phyloP scores from a whole-genome alignment of 2,888 invertebrate genomes.

The Eudemis profundana region DNA sequence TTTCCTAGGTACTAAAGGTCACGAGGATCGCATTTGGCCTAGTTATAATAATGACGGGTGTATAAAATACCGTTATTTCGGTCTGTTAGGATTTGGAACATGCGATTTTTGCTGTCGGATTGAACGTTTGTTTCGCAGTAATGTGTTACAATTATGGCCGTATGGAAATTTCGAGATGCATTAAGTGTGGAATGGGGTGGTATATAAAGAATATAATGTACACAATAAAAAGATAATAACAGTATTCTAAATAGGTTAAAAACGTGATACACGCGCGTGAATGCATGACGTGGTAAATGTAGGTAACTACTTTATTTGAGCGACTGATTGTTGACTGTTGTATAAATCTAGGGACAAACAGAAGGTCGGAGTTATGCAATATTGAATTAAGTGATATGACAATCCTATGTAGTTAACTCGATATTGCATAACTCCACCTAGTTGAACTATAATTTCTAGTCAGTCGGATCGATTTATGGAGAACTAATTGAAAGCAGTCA shows the following conservation, averaged over 20 bases:
- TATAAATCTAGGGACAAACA: too few species aligned
- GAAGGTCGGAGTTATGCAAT: too few species aligned
- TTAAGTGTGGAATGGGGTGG: slow-evolving; percentile 20
- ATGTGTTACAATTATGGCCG: slow-evolving; percentile 37
- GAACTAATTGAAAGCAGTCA: neutral
- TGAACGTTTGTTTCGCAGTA: slow-evolving; percentile 39
- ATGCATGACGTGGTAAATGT: neutral
- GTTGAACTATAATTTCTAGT: too few species aligned
- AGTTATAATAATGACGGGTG: slow-evolving; percentile 64
- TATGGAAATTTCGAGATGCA: slow-evolving; percentile 36
- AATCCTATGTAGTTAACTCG: too few species aligned
- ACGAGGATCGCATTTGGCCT: slow-evolving; percentile 43
- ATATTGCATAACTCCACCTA: too few species aligned
- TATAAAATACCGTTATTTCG: slow-evolving; percentile 69
- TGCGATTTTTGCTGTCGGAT: slow-evolving; percentile 65
- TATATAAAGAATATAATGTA: slow-evolving; percentile 5
- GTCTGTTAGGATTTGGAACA: slow-evolving; percentile 58
- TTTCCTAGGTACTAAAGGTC: neutral
- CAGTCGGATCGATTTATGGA: neutral
- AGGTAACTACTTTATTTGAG: neutral
- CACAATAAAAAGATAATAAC: slow-evolving; percentile 9
- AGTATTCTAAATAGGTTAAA: neutral
- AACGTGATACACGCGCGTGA: neutral
- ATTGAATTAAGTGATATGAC: too few species aligned
- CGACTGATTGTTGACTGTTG: neutral